Evolutionary conservation across 2,797 vertebrate species (phyloP), one percentile per base, ranked within the genome.

Genomic region (Parambassis ranga): DNA sequence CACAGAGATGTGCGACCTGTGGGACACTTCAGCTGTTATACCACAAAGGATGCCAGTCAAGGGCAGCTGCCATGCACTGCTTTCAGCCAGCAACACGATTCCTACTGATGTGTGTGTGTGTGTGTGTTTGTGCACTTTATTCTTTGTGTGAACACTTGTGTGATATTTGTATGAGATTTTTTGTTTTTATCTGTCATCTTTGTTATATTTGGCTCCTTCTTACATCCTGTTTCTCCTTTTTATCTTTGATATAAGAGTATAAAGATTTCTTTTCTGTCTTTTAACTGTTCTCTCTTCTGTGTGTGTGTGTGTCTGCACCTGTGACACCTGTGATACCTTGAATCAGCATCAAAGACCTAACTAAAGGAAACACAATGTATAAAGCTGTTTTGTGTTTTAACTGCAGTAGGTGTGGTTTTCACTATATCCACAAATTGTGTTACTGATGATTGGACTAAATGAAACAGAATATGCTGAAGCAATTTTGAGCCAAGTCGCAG

Each of bases 261-360:
- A 71, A 79, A 78, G 69, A 64, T 60, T 65, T 55, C 43, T 50
- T 28, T 52, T 48, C 23, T 22, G 30, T 61, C 20, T 27, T n/a
- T 35, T 27, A n/a, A n/a, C n/a, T n/a, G n/a, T 30, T 18, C 15
- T 43, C 32, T 24, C 22, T 8, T 14, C 60, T 58, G 46, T 37
- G 55, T 72, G 63, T 71, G 28, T 57, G 19, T 55, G 63, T 15
- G 13, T 66, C 57, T 77, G 38, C 39, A 38, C 24, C 64, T 10
- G 36, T 73, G 79, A 73, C 75, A 78, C 63, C 71, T 82, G 72
- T 84, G 79, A n/a, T n/a, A n/a, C 81, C 62, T 61, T 64, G 66
- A 43, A 24, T 56, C 23, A 33, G 23, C 64, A 74, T 81, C 72
- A 82, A 76, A 82, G 67, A 37, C 42, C 18, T 14, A 47, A 69